Percentiles rank a stretch among this genome's conserved stretches.
Conservation (phyloP, 2,888 invertebrate genomes). For the Isoperla grammatica region DNA sequence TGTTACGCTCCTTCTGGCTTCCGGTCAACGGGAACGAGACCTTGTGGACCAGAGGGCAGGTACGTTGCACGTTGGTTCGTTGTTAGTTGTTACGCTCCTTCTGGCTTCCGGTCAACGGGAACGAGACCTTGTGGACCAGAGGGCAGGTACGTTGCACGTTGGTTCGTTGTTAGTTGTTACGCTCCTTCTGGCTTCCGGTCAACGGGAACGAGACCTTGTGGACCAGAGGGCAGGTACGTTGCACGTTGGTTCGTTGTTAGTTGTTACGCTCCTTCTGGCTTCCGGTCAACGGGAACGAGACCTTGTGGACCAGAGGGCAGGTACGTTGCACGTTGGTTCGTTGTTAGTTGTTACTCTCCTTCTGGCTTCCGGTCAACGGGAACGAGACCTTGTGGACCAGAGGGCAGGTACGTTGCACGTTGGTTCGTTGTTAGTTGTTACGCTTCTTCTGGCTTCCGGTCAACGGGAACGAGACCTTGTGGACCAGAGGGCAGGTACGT, state of each 20-base stretch:
- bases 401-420: too few species aligned
- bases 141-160: too few species aligned
- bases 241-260: too few species aligned
- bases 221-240: too few species aligned
- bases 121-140: background rate
- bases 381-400: background rate
- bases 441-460: background rate
- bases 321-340: too few species aligned
- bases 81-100: background rate
- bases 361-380: constrained; percentile 3
- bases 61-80: too few species aligned
- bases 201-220: background rate
- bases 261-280: background rate
- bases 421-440: too few species aligned
- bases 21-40: background rate
- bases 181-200: background rate
- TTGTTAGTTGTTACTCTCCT: background rate
- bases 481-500: too few species aligned
- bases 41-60: background rate
- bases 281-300: background rate
- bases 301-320: too few species aligned
- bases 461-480: background rate
- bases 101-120: constrained; percentile 1
- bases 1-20: background rate
- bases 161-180: too few species aligned